A percentile compares a stretch with the other conserved stretches of the same genome.
Conservation (phyloP, 2,888 invertebrate genomes). For the Rutpela maculata region DNA sequence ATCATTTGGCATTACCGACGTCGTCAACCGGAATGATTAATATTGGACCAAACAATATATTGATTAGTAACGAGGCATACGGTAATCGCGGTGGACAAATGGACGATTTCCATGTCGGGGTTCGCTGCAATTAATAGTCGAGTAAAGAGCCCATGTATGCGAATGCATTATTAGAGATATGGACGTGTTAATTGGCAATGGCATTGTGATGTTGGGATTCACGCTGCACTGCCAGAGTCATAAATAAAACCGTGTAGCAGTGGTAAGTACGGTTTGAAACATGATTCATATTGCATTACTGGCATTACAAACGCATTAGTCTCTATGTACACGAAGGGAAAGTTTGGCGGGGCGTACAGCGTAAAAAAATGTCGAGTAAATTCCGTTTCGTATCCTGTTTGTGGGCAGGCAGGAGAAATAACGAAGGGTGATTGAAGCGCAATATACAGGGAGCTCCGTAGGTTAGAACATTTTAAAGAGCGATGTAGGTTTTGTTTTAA, state of each 20-base stretch:
- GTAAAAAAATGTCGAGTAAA: neutral
- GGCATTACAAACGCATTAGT: constrained; percentile 5
- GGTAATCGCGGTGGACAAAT: neutral
- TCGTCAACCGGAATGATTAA: neutral
- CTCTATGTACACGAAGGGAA: neutral
- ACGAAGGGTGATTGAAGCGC: too few relatives aligned
- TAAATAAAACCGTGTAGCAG: constrained; percentile 21
- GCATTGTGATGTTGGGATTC: constrained; percentile 20
- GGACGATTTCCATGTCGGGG: neutral
- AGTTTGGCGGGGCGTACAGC: neutral
- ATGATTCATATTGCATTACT: constrained; percentile 1
- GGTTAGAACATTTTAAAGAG: too few relatives aligned
- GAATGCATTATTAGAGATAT: constrained; percentile 18
- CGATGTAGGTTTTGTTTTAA: too few relatives aligned
- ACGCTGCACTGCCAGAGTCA: neutral
- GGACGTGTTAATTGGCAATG: constrained; percentile 28
- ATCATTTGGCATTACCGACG: neutral
- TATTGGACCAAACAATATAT: constrained; percentile 3
- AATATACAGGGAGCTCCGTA: too few relatives aligned
- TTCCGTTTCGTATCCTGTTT: neutral
- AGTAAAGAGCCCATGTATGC: constrained; percentile 16
- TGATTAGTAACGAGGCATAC: constrained; percentile 4
- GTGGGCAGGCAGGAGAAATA: neutral
- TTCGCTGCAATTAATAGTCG: neutral
- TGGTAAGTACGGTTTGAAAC: neutral